Evolutionary conservation across 2,113 vertebrate genomes (phyloP).

Genomic region (Alouatta palliata): DNA sequence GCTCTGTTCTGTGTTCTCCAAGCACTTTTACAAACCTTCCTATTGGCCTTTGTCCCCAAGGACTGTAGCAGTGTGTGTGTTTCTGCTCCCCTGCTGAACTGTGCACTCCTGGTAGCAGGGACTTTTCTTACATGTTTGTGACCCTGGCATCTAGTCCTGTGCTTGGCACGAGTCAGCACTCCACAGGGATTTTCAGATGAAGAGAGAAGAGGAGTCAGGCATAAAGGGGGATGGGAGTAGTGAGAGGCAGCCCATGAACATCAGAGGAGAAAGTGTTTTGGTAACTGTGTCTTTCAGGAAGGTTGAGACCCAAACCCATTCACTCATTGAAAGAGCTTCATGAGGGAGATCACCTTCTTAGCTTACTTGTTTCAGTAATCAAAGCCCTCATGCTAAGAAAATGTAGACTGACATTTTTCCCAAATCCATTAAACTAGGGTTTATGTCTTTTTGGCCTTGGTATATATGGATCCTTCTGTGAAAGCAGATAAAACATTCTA

Average conservation of each 20-base stretch:
- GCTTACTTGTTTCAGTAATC: background rate
- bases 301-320: background rate
- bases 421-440: background rate
- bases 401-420: background rate
- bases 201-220: background rate
- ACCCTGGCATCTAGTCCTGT: background rate
- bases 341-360: background rate
- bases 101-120: background rate
- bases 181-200: background rate
- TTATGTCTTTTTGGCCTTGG: background rate
- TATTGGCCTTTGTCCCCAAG: background rate
- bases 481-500: background rate
- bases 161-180: too few relatives aligned
- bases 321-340: background rate
- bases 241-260: rapidly evolving
- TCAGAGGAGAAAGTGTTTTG: background rate
- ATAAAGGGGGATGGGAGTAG: background rate
- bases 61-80: background rate
- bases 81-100: background rate
- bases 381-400: background rate
- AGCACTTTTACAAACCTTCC: background rate
- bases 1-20: background rate
- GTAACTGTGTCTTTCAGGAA: background rate
- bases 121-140: background rate
- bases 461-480: background rate